Evolutionary conservation across 2,797 vertebrate genomes (phyloP).

Genomic region (Monodelphis domestica): DNA sequence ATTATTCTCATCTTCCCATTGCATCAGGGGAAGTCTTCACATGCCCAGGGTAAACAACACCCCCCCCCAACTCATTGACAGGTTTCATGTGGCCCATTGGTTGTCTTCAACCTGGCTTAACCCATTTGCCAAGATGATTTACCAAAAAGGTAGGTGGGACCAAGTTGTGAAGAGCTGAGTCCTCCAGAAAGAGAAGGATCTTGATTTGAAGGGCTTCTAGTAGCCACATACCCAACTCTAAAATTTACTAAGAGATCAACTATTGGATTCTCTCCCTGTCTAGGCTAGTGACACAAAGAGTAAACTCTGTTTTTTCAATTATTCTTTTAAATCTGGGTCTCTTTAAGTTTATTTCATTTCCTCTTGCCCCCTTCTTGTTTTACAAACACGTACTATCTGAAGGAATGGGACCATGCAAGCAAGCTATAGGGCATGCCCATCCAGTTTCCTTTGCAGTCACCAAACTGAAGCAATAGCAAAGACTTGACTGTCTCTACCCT

Average conservation of each 20-base stretch:
- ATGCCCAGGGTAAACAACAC: too few species aligned
- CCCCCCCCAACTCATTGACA: too few species aligned
- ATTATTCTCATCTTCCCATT: too few species aligned
- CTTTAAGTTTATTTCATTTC: slow-evolving; percentile 1
- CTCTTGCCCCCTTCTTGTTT: background rate
- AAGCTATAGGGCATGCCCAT: background rate
- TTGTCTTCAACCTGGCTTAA: too few species aligned
- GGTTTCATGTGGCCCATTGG: too few species aligned
- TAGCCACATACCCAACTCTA: background rate
- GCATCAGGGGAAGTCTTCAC: too few species aligned
- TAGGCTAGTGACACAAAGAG: background rate
- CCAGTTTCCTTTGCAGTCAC: background rate
- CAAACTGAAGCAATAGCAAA: slow-evolving; percentile 6
- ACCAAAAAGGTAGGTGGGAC: background rate
- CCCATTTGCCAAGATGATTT: too few species aligned
- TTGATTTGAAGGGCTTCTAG: background rate
- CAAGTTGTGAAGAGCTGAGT: background rate
- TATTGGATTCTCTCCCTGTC: background rate
- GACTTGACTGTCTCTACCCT: background rate
- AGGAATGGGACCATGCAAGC: background rate
- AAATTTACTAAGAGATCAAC: background rate
- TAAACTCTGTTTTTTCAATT: background rate
- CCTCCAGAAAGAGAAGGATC: background rate
- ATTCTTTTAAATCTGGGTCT: background rate
- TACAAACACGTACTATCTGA: background rate